These are phyloP conservation scores for Peribatodes rhomboidaria DNA, from an alignment of 2,888 invertebrate species.

Conservation along the genomic window DNA sequence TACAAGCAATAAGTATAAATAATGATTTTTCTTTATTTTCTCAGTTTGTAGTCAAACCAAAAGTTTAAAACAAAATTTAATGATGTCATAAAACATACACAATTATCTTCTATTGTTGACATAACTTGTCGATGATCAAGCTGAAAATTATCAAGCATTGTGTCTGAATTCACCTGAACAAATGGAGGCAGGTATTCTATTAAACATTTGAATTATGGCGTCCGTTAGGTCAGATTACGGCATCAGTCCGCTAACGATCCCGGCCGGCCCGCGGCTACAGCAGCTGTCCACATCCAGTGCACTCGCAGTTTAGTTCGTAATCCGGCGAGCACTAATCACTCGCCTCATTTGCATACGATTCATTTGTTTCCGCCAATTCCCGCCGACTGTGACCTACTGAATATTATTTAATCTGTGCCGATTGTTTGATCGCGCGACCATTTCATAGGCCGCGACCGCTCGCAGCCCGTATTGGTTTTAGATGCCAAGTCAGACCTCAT, in stretches of 20 bases:
- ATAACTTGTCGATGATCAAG: too few relatives aligned
- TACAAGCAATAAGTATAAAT: too few relatives aligned
- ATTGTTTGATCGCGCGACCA: constrained; percentile 42
- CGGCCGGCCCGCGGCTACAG: background rate
- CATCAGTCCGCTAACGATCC: background rate
- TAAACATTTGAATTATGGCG: background rate
- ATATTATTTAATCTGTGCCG: constrained; percentile 16
- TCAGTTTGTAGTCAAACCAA: too few relatives aligned
- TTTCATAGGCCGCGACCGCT: constrained; percentile 26
- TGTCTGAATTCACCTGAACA: too few relatives aligned
- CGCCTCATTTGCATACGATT: constrained; percentile 46
- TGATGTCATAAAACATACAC: too few relatives aligned
- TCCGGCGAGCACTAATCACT: constrained; percentile 46
- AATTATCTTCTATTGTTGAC: too few relatives aligned
- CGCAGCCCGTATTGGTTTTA: constrained; percentile 32
- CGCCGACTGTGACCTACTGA: constrained; percentile 20
- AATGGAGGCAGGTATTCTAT: background rate
- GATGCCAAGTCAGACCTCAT: constrained; percentile 36
- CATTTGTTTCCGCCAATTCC: constrained; percentile 44
- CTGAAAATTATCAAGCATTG: too few relatives aligned
- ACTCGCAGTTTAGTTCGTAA: constrained; percentile 24
- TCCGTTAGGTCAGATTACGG: background rate
- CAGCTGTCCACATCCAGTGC: background rate
- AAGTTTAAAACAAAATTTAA: too few relatives aligned
- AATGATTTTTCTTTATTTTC: too few relatives aligned